Conservation (phyloP, 1,140 invertebrate species). For the Saccostrea echinata region DNA sequence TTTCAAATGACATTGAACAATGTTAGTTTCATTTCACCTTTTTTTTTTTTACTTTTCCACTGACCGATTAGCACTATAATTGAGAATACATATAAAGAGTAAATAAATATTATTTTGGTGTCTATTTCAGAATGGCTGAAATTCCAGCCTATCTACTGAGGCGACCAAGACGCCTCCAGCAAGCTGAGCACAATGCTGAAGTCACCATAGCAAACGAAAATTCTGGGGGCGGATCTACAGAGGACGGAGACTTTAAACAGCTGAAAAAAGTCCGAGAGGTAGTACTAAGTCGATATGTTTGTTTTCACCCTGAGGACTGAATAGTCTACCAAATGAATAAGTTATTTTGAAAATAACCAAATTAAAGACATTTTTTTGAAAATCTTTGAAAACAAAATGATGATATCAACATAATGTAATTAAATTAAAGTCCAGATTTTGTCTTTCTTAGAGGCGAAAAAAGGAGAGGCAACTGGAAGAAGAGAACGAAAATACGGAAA, state of each 20-base stretch:
- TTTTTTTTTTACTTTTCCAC: too few relatives aligned
- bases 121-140: constrained; percentile 21
- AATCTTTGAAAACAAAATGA: not conserved
- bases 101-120: not conserved
- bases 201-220: not conserved
- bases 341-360: not conserved
- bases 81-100: too few relatives aligned
- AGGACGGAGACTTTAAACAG: constrained; percentile 73
- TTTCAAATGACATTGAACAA: too few relatives aligned
- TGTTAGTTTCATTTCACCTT: too few relatives aligned
- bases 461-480: not conserved
- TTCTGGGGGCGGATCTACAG: constrained; percentile 53
- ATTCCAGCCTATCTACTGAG: constrained; percentile 1
- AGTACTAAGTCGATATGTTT: not conserved
- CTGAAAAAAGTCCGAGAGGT: constrained; percentile 65
- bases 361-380: not conserved
- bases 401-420: too few relatives aligned
- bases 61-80: too few relatives aligned
- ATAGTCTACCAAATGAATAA: too few relatives aligned
- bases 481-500: not conserved
- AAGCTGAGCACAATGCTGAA: not conserved
- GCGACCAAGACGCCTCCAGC: not conserved
- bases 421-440: not conserved
- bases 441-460: not conserved
- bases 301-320: too few relatives aligned